Evolutionary conservation across 2,797 vertebrate species (phyloP), one percentile per base, ranked within the genome.

Genomic region (Adrianichthys oophorus): DNA sequence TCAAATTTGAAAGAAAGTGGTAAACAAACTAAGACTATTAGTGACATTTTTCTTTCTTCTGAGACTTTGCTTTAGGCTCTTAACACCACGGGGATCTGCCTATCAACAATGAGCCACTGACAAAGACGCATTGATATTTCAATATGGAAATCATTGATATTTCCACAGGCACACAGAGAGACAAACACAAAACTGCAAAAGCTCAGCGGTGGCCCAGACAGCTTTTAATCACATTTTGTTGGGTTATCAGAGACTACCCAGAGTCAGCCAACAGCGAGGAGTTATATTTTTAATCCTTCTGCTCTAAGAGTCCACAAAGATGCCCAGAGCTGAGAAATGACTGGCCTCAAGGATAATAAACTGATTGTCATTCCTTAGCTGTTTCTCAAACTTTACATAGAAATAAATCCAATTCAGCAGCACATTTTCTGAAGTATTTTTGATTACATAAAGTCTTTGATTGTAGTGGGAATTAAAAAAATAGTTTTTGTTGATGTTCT

Each of bases 331-430:
- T 63, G 65, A 45, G 64, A 62, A 59, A 26, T 42, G 57, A 68
- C 62, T 74, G 75, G 78, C 70, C 70, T 21, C 51, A 44, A 66
- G 71, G 58, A 85, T 81, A 85, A 82, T 71, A 82, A 26, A 75
- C 52, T 80, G 81, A 85, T 84, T 83, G 74, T 65, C 79, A 70
- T 80, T 78, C 72, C 64, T 68, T 53, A 62, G 70, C 63, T 67
- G 5, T 47, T 21, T 85, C 24, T 47, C 41, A 63, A 62, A 46
- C 67, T 48, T 56, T 18, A 52, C 43, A 67, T 59, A 62, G 45
- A 52, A 61, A 68, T 71, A 76, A 78, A 79, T 75, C 23, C 46
- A 62, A 78, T 61, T 70, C 54, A 63, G 3, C 52, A 18, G 17
- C 48, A 55, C 46, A 53, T 45, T 60, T 42, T 15, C 32, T 62